Evolutionary conservation across 2,797 vertebrate species (phyloP).

Genomic region (Silurus aristotelis): DNA sequence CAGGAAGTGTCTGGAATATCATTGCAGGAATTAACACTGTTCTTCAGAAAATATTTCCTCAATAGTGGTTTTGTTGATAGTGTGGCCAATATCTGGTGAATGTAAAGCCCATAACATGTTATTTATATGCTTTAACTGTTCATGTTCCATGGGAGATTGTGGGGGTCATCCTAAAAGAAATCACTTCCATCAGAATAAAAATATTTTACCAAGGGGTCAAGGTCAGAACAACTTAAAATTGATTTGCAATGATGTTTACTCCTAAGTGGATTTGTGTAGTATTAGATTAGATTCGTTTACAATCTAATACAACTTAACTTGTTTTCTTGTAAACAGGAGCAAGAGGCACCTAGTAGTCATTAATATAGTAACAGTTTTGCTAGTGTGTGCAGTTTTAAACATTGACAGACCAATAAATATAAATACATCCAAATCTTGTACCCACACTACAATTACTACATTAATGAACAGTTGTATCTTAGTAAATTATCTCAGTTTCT

Average conservation of each 20-base stretch:
- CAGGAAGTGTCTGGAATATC: background rate
- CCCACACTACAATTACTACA: background rate
- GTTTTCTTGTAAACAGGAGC: background rate
- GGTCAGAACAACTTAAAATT: background rate
- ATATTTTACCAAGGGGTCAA: background rate
- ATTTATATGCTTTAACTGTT: background rate
- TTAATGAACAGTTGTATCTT: background rate
- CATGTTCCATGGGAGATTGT: background rate
- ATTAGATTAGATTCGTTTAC: background rate
- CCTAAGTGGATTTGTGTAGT: background rate
- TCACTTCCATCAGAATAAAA: background rate
- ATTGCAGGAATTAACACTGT: background rate
- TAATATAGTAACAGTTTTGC: background rate
- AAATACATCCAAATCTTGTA: background rate
- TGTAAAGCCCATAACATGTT: background rate
- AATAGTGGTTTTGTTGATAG: background rate
- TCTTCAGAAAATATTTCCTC: background rate
- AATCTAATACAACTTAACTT: background rate
- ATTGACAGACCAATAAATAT: background rate
- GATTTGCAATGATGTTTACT: background rate
- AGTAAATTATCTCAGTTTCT: no score
- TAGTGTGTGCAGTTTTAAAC: background rate
- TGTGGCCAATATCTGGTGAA: no score
- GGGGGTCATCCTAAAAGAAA: background rate
- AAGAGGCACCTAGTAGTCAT: background rate